Evolutionary conservation across 1,140 invertebrate genomes (phyloP), one percentile per base, ranked within the genome.

Genomic region (Prorops nasuta): DNA sequence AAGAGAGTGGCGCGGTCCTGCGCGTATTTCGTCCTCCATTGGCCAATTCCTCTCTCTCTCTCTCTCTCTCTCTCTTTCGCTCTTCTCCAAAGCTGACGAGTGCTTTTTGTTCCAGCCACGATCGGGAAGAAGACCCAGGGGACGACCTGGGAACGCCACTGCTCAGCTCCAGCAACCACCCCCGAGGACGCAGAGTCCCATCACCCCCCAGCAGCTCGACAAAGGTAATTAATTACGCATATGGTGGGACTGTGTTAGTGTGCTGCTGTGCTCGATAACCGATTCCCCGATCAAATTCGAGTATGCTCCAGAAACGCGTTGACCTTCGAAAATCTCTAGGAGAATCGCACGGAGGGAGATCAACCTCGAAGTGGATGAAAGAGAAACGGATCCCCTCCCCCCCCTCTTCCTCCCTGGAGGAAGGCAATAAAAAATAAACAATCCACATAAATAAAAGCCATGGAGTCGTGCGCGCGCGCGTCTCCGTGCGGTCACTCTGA

Each of bases 111-210:
- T 68, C 15, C 61, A 74, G 74, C 72, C 74, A 14, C 59, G 72
- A 67, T 59, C 64, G 15, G 72, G 72, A 49, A 67, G 72, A 28
- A 72, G 72, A 63, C 70, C 74, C 3, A 69, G 74, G 52, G 69
- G 72, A 56, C 72, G 74, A 43, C 73, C 74, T 21, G 72, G 67
- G 50, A 74, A 69, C 54, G 60, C 65, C 31, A 60, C 65, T 28
- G 44, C 72, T 10, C 71, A 74, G 36, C 48, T 73, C n/a, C n/a
- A n/a, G 19, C 67, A 69, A 45, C 51, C 72, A 40, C 60, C 69
- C 24, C 56, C 68, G 43, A 66, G 69, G 57, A 66, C 64, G 34
- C 73, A 71, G 50, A 73, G 71, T 44, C 71, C 71, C 10, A 63
- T 71, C 42, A n/a, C n/a, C n/a, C 63, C 72, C 0, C 74, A 73